A percentile compares a stretch with the other conserved stretches of the same genome.
Evolutionary conservation across 2,888 invertebrate species (phyloP).

Genomic region (Cryptocheilus praepositus): DNA sequence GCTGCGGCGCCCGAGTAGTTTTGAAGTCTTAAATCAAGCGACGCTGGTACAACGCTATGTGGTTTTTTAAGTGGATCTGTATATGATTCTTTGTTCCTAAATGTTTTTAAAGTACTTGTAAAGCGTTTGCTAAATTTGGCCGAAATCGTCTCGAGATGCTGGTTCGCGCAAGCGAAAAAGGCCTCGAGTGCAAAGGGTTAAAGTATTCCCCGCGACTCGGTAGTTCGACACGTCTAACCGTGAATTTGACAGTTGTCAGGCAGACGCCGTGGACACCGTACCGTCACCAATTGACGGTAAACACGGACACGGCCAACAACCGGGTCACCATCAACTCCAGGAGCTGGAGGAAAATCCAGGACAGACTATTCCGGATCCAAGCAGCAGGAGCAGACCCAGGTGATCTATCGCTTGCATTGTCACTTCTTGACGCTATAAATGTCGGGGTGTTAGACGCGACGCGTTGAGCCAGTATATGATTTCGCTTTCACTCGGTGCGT

Average conservation of each 20-base stretch:
- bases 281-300: conserved; percentile 55
- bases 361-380: conserved; percentile 53
- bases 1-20: too few relatives aligned
- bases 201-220: too few relatives aligned
- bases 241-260: conserved; percentile 60
- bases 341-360: conserved; percentile 50
- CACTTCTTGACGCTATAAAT: neutral
- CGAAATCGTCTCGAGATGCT: too few relatives aligned
- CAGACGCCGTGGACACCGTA: conserved; percentile 56
- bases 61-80: too few relatives aligned
- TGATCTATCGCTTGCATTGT: conserved; percentile 33
- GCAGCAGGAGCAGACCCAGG: conserved; percentile 59
- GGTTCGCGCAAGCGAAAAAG: too few relatives aligned
- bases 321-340: conserved; percentile 44
- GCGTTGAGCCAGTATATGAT: neutral
- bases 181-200: too few relatives aligned
- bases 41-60: too few relatives aligned
- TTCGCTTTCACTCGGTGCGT: conserved; percentile 2
- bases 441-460: neutral
- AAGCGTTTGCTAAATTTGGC: too few relatives aligned
- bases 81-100: too few relatives aligned
- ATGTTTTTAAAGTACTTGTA: too few relatives aligned
- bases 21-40: too few relatives aligned
- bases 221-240: neutral
- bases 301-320: conserved; percentile 50